A percentile compares a stretch with the other conserved stretches of the same genome.
phyloP scores from a whole-genome alignment of 2,888 invertebrate genomes.

The Autographa gamma region DNA sequence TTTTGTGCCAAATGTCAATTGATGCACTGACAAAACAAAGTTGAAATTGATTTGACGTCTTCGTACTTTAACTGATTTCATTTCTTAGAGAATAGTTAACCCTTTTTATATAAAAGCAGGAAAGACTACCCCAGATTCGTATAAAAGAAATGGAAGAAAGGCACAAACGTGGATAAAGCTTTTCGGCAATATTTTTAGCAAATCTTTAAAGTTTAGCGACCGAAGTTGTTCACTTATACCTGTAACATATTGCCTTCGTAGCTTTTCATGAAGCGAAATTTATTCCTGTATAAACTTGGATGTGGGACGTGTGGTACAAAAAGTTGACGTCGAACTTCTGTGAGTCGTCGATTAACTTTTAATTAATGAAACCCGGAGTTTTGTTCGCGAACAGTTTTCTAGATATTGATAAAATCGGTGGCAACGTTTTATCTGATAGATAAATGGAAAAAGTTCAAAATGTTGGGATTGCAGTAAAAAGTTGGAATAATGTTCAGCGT shows the following conservation, averaged over 20 bases:
- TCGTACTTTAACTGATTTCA: neutral
- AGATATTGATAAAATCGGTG: slow-evolving; percentile 53
- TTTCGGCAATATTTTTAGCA: slow-evolving; percentile 18
- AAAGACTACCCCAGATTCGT: neutral
- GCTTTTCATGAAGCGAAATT: slow-evolving; percentile 52
- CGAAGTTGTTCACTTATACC: slow-evolving; percentile 43
- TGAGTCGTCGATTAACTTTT: slow-evolving; percentile 69
- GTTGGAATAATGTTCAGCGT: neutral
- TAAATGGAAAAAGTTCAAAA: slow-evolving; percentile 31
- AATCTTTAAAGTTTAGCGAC: slow-evolving; percentile 33
- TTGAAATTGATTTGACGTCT: too few relatives aligned
- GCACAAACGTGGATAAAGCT: neutral
- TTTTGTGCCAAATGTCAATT: too few relatives aligned
- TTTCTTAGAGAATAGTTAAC: neutral
- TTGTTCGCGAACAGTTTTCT: slow-evolving; percentile 58
- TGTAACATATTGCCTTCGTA: slow-evolving; percentile 45
- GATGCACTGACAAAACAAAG: too few relatives aligned
- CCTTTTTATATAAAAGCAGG: neutral
- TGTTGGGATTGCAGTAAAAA: neutral
- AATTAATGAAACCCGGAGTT: slow-evolving; percentile 70
- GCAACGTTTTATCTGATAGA: slow-evolving; percentile 36
- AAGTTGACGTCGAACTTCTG: slow-evolving; percentile 50
- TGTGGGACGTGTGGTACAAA: slow-evolving; percentile 51
- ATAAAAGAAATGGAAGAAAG: neutral
- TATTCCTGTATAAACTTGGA: slow-evolving; percentile 49